Conservation (phyloP, 2,113 vertebrate genomes). For the Bambusicola thoracicus region DNA sequence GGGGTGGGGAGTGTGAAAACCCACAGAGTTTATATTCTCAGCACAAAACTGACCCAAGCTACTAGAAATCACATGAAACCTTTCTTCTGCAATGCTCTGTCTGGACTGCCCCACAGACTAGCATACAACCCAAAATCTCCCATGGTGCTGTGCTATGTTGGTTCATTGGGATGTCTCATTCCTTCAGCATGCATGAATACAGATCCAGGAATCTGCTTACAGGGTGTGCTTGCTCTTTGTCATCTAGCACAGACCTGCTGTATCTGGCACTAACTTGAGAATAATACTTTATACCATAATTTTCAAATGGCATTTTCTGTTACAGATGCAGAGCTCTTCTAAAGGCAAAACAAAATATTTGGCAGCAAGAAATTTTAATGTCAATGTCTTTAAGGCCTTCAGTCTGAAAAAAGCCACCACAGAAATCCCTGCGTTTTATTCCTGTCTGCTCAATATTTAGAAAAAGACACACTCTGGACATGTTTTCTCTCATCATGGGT, state of each 20-base stretch:
- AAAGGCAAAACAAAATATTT: slow-evolving; percentile 11
- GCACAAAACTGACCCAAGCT: background rate
- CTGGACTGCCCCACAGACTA: background rate
- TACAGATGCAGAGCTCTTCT: background rate
- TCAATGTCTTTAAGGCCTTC: slow-evolving; percentile 1
- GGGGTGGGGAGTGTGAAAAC: background rate
- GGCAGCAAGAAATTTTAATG: background rate
- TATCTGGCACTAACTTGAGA: background rate
- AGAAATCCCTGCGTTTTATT: background rate
- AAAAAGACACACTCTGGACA: background rate
- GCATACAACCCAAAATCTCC: background rate
- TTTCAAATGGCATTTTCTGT: background rate
- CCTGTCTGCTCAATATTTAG: background rate
- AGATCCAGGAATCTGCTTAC: slow-evolving; percentile 30
- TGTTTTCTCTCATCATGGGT: background rate
- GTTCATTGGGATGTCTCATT: background rate
- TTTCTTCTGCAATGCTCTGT: background rate
- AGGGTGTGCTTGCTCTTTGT: slow-evolving; percentile 33
- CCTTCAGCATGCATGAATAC: slow-evolving; percentile 14
- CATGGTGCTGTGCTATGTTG: background rate
- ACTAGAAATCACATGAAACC: background rate
- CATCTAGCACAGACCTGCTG: slow-evolving; percentile 26
- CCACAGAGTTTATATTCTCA: background rate
- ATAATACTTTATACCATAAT: slow-evolving; percentile 32
- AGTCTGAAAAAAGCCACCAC: background rate